These are phyloP conservation scores for Anastrepha ludens DNA, from an alignment of 1,140 invertebrate genomes.

Conservation along the genomic window DNA sequence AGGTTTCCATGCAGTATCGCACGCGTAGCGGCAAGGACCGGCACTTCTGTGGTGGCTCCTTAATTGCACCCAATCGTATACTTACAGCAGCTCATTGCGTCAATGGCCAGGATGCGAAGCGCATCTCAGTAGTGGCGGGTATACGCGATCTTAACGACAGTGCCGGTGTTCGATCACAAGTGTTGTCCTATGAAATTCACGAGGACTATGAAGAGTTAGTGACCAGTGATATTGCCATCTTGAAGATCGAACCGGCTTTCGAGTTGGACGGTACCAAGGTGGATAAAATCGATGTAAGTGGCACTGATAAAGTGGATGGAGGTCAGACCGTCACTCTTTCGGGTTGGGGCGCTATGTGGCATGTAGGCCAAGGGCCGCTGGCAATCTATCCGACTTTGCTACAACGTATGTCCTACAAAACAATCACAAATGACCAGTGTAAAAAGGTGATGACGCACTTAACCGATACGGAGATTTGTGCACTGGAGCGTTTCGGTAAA, in stretches of 20 bases:
- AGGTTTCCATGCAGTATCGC: constrained; percentile 70
- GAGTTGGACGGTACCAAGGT: constrained; percentile 65
- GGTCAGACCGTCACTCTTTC: constrained; percentile 65
- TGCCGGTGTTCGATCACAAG: constrained; percentile 67
- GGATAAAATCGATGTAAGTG: constrained; percentile 65
- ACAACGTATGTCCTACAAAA: constrained; percentile 67
- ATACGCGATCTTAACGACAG: constrained; percentile 70
- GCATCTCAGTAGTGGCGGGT: constrained; percentile 74
- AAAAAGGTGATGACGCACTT: constrained; percentile 68
- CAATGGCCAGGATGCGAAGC: constrained; percentile 69
- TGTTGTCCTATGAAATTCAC: constrained; percentile 68
- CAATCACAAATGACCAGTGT: constrained; percentile 65
- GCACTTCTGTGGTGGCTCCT: constrained; percentile 75
- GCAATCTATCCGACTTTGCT: constrained; percentile 67
- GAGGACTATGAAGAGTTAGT: constrained; percentile 69
- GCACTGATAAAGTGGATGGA: constrained; percentile 63
- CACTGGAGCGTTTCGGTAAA: constrained; percentile 74
- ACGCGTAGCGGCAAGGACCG: constrained; percentile 64
- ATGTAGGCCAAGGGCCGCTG: constrained; percentile 65
- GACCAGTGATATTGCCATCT: constrained; percentile 72
- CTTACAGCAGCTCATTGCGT: constrained; percentile 77
- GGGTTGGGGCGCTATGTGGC: constrained; percentile 72
- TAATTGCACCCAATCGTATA: constrained; percentile 74
- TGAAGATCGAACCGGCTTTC: constrained; percentile 71
- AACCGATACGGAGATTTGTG: constrained; percentile 75